These are phyloP conservation scores for Rhadinocentrus ornatus DNA, from an alignment of 2,797 vertebrate species.

Conservation along the genomic window DNA sequence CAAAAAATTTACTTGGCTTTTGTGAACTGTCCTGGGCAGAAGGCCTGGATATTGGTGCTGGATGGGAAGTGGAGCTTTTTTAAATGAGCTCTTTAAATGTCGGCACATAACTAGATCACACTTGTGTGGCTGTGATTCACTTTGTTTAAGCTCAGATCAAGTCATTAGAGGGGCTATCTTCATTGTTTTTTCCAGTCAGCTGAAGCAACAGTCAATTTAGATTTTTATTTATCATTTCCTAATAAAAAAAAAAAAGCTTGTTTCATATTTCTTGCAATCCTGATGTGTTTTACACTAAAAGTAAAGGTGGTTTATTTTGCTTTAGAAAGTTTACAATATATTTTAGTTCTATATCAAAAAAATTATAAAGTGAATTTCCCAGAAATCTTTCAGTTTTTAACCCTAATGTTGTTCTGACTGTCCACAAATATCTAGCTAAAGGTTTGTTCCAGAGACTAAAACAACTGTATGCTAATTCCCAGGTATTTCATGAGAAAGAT, in stretches of 20 bases:
- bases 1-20: conserved; percentile 29
- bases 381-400: too few relatives aligned
- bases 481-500: too few relatives aligned
- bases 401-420: too few relatives aligned
- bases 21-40: conserved; percentile 39
- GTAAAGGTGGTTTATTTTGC: too few relatives aligned
- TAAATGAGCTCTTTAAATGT: conserved; percentile 46
- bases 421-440: too few relatives aligned
- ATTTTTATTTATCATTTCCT: not conserved
- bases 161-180: conserved; percentile 7
- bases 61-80: conserved; percentile 24
- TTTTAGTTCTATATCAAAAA: too few relatives aligned
- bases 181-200: not conserved
- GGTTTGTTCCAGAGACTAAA: too few relatives aligned
- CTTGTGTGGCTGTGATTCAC: not conserved
- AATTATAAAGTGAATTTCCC: too few relatives aligned
- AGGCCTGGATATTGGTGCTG: conserved; percentile 35
- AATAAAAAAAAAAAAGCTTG: too few relatives aligned
- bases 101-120: conserved; percentile 21
- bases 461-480: too few relatives aligned
- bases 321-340: too few relatives aligned
- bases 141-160: not conserved
- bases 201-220: not conserved
- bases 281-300: not conserved
- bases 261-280: not conserved